Evolutionary conservation across 2,113 vertebrate genomes (phyloP).

Genomic region (Aspiorhynchus laticeps): DNA sequence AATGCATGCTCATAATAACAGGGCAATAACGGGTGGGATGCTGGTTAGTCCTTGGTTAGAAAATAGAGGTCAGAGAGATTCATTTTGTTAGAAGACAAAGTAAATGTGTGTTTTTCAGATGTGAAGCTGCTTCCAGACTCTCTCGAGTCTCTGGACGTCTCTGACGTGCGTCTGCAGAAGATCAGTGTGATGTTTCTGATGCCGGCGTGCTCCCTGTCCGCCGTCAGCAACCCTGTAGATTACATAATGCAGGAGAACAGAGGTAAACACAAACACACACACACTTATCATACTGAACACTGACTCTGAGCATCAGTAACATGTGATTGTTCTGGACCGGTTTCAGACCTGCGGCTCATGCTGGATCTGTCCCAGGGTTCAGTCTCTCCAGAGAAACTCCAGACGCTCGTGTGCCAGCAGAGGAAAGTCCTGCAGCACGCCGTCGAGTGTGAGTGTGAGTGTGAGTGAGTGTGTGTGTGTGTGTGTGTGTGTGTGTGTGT

Average conservation of each 20-base stretch:
- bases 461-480: too few relatives aligned
- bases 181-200: constrained; percentile 82
- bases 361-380: constrained; percentile 82
- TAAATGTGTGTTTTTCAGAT: constrained; percentile 71
- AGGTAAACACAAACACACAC: constrained; percentile 73
- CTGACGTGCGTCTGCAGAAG: constrained; percentile 75
- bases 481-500: constrained; percentile 29
- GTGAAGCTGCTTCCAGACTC: constrained; percentile 80
- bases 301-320: not conserved
- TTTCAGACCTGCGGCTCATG: constrained; percentile 82
- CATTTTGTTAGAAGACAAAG: not conserved
- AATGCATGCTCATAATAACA: too few relatives aligned
- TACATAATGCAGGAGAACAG: constrained; percentile 85
- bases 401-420: constrained; percentile 79
- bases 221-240: constrained; percentile 85
- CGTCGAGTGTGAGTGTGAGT: constrained; percentile 83
- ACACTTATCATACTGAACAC: not conserved
- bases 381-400: constrained; percentile 80
- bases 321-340: not conserved
- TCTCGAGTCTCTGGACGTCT: constrained; percentile 76
- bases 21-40: too few relatives aligned
- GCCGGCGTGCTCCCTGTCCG: constrained; percentile 85
- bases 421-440: constrained; percentile 81
- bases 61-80: too few relatives aligned
- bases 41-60: too few relatives aligned